phyloP scores from a whole-genome alignment of 2,888 invertebrate species.

The Pristionchus exspectatus region DNA sequence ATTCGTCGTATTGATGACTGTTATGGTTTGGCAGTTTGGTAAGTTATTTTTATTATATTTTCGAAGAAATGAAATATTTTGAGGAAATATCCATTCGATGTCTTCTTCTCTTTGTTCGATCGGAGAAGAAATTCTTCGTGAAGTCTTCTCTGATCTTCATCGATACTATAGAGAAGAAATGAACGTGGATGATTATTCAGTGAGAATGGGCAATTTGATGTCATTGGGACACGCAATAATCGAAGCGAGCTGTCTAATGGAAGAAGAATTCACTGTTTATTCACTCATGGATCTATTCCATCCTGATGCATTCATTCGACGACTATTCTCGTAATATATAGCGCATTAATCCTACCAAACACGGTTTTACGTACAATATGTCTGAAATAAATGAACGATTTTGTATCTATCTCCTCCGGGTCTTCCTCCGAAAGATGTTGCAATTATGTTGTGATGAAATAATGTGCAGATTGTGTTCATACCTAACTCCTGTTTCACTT shows the following conservation, averaged over 20 bases:
- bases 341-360: background rate
- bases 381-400: background rate
- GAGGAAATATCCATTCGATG: background rate
- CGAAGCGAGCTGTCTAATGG: slow-evolving; percentile 25
- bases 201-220: slow-evolving; percentile 20
- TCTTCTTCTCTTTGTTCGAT: background rate
- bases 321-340: background rate
- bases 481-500: background rate
- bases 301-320: slow-evolving; percentile 25
- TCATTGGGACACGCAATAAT: background rate
- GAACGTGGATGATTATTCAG: slow-evolving; percentile 6
- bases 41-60: background rate
- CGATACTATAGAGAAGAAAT: slow-evolving; percentile 44
- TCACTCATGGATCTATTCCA: slow-evolving; percentile 42
- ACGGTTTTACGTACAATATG: background rate
- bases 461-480: background rate
- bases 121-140: slow-evolving; percentile 29
- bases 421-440: background rate
- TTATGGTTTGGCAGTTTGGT: slow-evolving; percentile 37
- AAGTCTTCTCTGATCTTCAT: slow-evolving; percentile 35
- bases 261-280: slow-evolving; percentile 29
- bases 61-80: background rate
- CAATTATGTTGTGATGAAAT: background rate
- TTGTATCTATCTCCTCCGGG: background rate
- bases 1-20: background rate